These are phyloP conservation scores for Zaprionus gabonicus DNA, from an alignment of 1,140 invertebrate species.

Conservation along the genomic window DNA sequence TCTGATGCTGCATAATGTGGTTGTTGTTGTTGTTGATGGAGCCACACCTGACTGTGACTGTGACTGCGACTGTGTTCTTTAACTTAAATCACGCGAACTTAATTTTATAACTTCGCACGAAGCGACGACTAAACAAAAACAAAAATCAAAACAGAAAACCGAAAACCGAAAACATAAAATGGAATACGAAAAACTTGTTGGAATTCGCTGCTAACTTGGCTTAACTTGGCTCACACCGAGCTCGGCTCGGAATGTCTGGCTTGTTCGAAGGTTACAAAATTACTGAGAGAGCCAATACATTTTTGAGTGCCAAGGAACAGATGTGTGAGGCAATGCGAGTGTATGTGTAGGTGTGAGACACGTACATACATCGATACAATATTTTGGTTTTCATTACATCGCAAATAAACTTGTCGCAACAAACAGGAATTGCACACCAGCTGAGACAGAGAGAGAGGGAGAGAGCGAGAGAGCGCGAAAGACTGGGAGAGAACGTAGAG, in stretches of 20 bases:
- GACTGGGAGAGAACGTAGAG: neutral
- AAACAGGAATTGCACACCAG: slow-evolving; percentile 71
- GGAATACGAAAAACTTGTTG: slow-evolving; percentile 50
- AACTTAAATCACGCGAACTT: slow-evolving; percentile 27
- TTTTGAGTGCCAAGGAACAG: slow-evolving; percentile 66
- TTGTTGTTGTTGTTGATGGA: neutral
- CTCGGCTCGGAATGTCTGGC: slow-evolving; percentile 26
- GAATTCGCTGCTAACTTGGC: slow-evolving; percentile 38
- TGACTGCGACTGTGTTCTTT: slow-evolving; percentile 19
- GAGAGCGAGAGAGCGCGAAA: slow-evolving; percentile 5
- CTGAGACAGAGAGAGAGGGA: slow-evolving; percentile 22
- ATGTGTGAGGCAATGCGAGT: slow-evolving; percentile 3
- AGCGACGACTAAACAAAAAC: neutral
- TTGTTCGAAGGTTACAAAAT: slow-evolving; percentile 73
- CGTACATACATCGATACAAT: slow-evolving; percentile 39
- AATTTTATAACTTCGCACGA: slow-evolving; percentile 29
- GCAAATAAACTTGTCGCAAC: slow-evolving; percentile 72
- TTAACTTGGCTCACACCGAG: slow-evolving; percentile 25
- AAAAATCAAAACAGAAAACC: slow-evolving; percentile 12
- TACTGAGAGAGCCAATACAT: slow-evolving; percentile 64
- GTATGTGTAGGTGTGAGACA: neutral
- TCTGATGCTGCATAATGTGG: slow-evolving; percentile 59
- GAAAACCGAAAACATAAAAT: slow-evolving; percentile 10
- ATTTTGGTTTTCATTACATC: slow-evolving; percentile 72
- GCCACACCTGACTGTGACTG: slow-evolving; percentile 47